phyloP scores from a whole-genome alignment of 2,888 invertebrate genomes.

The Pyrrhia umbra region DNA sequence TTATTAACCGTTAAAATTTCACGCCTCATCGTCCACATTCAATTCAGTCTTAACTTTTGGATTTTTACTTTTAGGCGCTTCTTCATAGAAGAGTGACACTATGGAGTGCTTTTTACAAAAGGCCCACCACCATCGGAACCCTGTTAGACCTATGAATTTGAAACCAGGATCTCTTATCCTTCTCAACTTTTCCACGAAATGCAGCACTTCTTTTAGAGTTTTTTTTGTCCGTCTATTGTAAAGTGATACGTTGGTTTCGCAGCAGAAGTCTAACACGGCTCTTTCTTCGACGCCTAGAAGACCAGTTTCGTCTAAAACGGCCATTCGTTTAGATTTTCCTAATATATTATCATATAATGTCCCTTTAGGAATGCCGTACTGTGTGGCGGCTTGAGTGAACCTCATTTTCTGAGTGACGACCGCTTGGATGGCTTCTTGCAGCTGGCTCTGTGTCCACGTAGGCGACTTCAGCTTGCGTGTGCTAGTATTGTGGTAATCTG shows the following conservation, averaged over 20 bases:
- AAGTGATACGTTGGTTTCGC: constrained; percentile 92
- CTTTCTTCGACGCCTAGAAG: constrained; percentile 91
- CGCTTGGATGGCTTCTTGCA: constrained; percentile 94
- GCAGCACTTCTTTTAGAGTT: constrained; percentile 91
- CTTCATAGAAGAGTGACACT: constrained; percentile 88
- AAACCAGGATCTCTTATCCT: constrained; percentile 91
- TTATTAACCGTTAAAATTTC: constrained; percentile 2
- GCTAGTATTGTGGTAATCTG: constrained; percentile 89
- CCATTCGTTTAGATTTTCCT: constrained; percentile 94
- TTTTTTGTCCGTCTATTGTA: constrained; percentile 94
- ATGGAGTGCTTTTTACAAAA: constrained; percentile 95
- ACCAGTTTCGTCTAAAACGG: constrained; percentile 93
- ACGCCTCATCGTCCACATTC: constrained; percentile 72
- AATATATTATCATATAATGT: constrained; percentile 94
- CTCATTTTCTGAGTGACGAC: constrained; percentile 94
- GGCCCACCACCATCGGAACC: constrained; percentile 95
- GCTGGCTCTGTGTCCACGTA: constrained; percentile 93
- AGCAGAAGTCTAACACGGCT: constrained; percentile 93
- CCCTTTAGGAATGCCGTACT: constrained; percentile 94
- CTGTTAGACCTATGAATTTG: constrained; percentile 92
- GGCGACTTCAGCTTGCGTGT: constrained; percentile 93
- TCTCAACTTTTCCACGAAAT: constrained; percentile 92
- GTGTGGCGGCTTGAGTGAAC: constrained; percentile 93
- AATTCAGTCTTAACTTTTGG: constrained; percentile 71
- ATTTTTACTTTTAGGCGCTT: constrained; percentile 64